Evolutionary conservation across 2,888 invertebrate species (phyloP).

Genomic region (Hypolimnas misippus): DNA sequence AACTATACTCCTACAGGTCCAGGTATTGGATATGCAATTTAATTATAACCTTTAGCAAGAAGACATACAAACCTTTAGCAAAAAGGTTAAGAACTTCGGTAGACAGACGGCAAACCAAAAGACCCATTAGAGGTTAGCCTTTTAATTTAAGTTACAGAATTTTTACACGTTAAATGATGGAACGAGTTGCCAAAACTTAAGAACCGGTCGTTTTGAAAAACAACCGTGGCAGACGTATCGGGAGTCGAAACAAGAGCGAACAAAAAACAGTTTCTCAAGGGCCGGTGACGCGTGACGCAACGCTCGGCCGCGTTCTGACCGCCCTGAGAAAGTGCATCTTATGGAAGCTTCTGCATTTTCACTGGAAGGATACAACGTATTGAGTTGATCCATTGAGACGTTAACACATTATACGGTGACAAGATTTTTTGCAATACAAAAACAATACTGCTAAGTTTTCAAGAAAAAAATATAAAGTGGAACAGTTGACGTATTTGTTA

Average conservation of each 20-base stretch:
- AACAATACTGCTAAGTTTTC: not conserved
- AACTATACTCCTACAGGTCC: too few relatives aligned
- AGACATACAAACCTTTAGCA: too few relatives aligned
- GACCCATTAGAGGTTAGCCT: not conserved
- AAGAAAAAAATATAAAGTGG: too few relatives aligned
- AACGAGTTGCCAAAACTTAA: conserved; percentile 11
- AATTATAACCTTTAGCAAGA: too few relatives aligned
- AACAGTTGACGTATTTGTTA: too few relatives aligned
- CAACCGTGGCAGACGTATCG: conserved; percentile 6
- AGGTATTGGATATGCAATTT: too few relatives aligned
- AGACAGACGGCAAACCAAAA: not conserved
- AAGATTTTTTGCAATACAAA: not conserved
- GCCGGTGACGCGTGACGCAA: conserved; percentile 48
- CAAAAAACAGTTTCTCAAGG: conserved; percentile 47
- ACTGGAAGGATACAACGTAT: not conserved
- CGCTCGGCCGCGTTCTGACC: conserved; percentile 42
- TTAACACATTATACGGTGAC: not conserved
- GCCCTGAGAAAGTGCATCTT: conserved; percentile 47
- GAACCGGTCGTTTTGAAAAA: conserved; percentile 14
- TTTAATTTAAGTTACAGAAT: not conserved
- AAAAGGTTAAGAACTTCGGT: too few relatives aligned
- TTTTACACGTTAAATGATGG: not conserved
- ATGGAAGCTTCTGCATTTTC: conserved; percentile 4
- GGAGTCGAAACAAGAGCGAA: conserved; percentile 16
- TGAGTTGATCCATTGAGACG: not conserved